Evolutionary conservation across 2,113 vertebrate genomes (phyloP).

Genomic region (Bungarus multicinctus): DNA sequence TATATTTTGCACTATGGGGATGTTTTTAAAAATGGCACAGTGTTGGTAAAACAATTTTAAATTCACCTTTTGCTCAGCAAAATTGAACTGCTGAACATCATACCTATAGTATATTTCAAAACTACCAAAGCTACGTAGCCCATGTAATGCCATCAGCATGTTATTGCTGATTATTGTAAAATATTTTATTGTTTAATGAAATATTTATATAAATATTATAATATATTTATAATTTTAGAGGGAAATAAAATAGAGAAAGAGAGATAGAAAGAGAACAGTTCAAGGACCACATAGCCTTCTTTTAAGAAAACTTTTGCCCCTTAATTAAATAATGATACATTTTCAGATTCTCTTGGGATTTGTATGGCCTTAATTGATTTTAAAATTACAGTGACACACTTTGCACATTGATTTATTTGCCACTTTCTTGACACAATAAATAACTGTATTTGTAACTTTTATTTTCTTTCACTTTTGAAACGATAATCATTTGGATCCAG

Average conservation of each 20-base stretch:
- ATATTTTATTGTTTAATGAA: neutral
- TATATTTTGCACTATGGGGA: constrained; percentile 74
- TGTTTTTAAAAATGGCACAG: constrained; percentile 72
- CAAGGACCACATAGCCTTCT: neutral
- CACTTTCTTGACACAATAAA: neutral
- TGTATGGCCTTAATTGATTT: neutral
- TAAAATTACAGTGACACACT: neutral
- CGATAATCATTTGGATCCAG: neutral
- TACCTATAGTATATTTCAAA: constrained; percentile 22
- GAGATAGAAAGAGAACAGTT: neutral
- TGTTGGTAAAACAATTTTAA: constrained; percentile 41
- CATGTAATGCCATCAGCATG: constrained; percentile 42
- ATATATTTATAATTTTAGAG: neutral
- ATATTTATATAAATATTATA: neutral
- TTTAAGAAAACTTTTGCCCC: neutral
- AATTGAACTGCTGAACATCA: constrained; percentile 24
- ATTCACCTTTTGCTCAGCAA: constrained; percentile 8
- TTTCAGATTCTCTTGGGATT: neutral
- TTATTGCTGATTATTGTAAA: constrained; percentile 40
- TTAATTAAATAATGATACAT: neutral
- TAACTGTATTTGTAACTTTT: neutral
- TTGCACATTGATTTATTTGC: neutral
- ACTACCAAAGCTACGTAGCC: constrained; percentile 38
- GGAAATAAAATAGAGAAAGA: neutral
- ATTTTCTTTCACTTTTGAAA: neutral